Conservation (phyloP, 2,888 invertebrate species). For the Emmelina monodactyla region DNA sequence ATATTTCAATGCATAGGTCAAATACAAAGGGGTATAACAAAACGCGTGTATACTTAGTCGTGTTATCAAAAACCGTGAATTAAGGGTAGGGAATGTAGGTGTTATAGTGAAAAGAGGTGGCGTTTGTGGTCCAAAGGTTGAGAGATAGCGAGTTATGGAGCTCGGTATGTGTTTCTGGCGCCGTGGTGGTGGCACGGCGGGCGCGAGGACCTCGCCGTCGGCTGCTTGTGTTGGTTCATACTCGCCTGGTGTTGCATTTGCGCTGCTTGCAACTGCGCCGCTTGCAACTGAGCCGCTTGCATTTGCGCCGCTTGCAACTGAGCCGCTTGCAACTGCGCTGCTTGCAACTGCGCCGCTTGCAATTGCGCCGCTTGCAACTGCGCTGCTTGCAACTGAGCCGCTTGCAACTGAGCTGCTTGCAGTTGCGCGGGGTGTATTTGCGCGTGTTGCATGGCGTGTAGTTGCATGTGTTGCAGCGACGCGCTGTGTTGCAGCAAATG, state of each 20-base stretch:
- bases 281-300: slow-evolving; percentile 10
- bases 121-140: background rate
- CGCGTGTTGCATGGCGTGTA: slow-evolving; percentile 36
- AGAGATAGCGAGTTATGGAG: background rate
- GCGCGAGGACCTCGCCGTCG: slow-evolving; percentile 19
- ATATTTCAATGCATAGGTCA: too few species aligned
- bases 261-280: background rate
- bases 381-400: slow-evolving; percentile 15
- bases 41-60: too few species aligned
- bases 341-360: background rate
- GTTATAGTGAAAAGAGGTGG: background rate
- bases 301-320: slow-evolving; percentile 1
- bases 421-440: slow-evolving; percentile 24
- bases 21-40: too few species aligned
- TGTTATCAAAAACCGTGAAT: too few species aligned
- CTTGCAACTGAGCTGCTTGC: slow-evolving; percentile 14
- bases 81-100: background rate
- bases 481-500: slow-evolving; percentile 49
- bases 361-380: slow-evolving; percentile 12
- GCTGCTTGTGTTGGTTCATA: slow-evolving; percentile 3
- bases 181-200: slow-evolving; percentile 37
- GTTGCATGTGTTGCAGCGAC: slow-evolving; percentile 49
- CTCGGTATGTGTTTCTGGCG: slow-evolving; percentile 10
- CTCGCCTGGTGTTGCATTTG: slow-evolving; percentile 1
- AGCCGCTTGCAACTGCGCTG: background rate